A percentile compares a stretch with the other conserved stretches of the same genome.
Evolutionary conservation across 2,888 invertebrate species (phyloP).

Genomic region (Eupithecia pulchellata): DNA sequence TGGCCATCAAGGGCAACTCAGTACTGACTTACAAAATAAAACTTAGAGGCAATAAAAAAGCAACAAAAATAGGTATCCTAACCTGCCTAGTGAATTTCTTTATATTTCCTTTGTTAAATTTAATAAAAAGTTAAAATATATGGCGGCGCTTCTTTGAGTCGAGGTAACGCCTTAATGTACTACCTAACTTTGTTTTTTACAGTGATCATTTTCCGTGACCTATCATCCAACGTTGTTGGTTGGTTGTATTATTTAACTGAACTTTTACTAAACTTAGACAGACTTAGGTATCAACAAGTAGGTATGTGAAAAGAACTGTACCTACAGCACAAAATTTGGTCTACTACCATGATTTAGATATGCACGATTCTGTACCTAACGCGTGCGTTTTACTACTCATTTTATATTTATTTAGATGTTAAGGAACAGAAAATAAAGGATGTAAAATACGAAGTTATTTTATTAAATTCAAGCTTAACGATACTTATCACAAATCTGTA

Average conservation of each 20-base stretch:
- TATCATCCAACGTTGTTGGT: not conserved
- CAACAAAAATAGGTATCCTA: too few relatives aligned
- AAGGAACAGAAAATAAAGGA: not conserved
- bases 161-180: not conserved
- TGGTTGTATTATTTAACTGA: not conserved
- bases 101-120: too few relatives aligned
- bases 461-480: conserved; percentile 53
- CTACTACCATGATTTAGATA: too few relatives aligned
- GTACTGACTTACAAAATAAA: too few relatives aligned
- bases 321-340: not conserved
- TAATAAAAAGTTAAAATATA: too few relatives aligned
- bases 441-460: conserved; percentile 1
- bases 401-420: not conserved
- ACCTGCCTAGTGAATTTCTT: too few relatives aligned
- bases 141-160: too few relatives aligned
- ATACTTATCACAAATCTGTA: conserved; percentile 76
- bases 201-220: not conserved
- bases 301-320: not conserved
- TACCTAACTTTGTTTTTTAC: not conserved
- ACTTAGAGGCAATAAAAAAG: too few relatives aligned
- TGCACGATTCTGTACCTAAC: too few relatives aligned
- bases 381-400: not conserved
- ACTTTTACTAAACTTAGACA: not conserved
- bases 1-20: too few relatives aligned
- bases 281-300: not conserved